These are phyloP conservation scores for Acanthochromis polyacanthus DNA, from an alignment of 2,113 vertebrate genomes.

Conservation along the genomic window DNA sequence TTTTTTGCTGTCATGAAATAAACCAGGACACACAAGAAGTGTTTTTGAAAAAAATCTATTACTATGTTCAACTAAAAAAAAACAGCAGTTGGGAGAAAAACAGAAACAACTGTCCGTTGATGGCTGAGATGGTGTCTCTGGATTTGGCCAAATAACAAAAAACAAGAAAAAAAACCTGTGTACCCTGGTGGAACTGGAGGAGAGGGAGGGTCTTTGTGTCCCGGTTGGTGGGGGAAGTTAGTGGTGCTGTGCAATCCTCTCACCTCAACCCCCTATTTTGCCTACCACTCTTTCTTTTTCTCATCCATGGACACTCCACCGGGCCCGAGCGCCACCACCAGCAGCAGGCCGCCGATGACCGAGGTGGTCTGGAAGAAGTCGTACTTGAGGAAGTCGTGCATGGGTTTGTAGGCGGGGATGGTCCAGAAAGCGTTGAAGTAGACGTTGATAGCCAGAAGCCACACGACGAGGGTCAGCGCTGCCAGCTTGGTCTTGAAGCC, in stretches of 20 bases:
- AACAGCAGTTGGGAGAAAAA: conserved; percentile 21
- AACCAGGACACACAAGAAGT: conserved; percentile 23
- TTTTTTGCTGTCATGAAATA: conserved; percentile 29
- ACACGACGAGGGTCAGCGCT: conserved; percentile 94
- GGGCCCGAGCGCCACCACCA: conserved; percentile 97
- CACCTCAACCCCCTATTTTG: conserved; percentile 3
- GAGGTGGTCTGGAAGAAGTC: conserved; percentile 99
- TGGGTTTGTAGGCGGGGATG: conserved; percentile 95
- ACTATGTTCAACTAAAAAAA: conserved; percentile 30
- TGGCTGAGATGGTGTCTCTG: conserved; percentile 30
- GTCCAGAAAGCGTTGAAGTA: conserved; percentile 99
- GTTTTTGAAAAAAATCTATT: conserved; percentile 8
- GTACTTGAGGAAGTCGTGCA: conserved; percentile 99
- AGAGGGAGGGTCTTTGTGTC: conserved; percentile 75
- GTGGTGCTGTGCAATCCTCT: conserved; percentile 65
- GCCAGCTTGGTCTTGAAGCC: conserved; percentile 99
- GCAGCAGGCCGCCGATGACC: conserved; percentile 95
- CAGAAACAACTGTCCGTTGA: conserved; percentile 38
- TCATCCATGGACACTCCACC: conserved; percentile 99
- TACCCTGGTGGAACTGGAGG: conserved; percentile 53
- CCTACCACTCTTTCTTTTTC: conserved; percentile 99
- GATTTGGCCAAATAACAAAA: conserved; percentile 57
- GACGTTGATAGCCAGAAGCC: conserved; percentile 96
- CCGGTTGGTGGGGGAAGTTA: conserved; percentile 59
- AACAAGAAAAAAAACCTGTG: conserved; percentile 27